These are phyloP conservation scores for Ernsta delagoae DNA, from an alignment of 2,888 invertebrate genomes.

Conservation along the genomic window DNA sequence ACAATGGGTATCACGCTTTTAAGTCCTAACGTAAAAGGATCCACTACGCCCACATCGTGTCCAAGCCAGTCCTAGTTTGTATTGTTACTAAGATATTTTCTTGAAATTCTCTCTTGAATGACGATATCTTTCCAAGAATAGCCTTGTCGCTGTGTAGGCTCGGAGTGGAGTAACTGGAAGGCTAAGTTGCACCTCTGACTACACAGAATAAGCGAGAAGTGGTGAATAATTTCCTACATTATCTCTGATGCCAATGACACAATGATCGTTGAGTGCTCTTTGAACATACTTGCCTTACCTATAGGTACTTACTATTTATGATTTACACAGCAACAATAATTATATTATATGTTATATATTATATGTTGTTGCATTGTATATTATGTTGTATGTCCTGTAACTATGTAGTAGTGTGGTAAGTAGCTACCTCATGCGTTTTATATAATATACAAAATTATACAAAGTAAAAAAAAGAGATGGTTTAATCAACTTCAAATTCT, in stretches of 20 bases:
- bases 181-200: conserved; percentile 41
- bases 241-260: conserved; percentile 29
- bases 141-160: conserved; percentile 46
- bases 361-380: no score
- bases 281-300: no score
- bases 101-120: conserved; percentile 51
- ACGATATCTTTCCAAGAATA: conserved; percentile 57
- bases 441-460: no score
- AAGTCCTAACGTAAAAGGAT: conserved; percentile 43
- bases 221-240: conserved; percentile 45
- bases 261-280: conserved; percentile 4
- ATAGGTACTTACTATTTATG: neutral
- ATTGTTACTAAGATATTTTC: conserved; percentile 52
- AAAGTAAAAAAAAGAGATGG: no score
- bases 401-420: no score
- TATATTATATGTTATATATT: no score
- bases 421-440: no score
- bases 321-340: conserved; percentile 9
- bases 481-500: no score
- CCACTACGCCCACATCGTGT: conserved; percentile 42
- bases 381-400: no score
- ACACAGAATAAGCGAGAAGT: conserved; percentile 38
- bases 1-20: no score
- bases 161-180: conserved; percentile 40
- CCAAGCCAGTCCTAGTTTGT: conserved; percentile 43